Evolutionary conservation across 1,140 invertebrate genomes (phyloP).

Genomic region (Drosophila simulans): DNA sequence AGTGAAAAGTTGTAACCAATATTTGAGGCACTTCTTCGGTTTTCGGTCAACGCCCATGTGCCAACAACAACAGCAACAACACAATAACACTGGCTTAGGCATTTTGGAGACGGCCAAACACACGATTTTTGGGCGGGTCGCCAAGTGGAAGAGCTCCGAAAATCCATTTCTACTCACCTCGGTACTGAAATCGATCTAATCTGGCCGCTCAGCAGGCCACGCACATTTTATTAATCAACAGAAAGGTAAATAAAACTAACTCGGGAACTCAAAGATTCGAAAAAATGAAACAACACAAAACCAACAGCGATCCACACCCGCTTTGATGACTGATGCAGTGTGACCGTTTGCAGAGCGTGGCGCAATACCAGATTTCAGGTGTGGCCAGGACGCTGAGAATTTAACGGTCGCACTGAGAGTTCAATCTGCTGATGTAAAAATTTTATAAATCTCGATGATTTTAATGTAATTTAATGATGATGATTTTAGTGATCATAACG

Average conservation of each 20-base stretch:
- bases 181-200: constrained; percentile 14
- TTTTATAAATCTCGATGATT: no score
- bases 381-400: neutral
- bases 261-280: constrained; percentile 38
- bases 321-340: constrained; percentile 37
- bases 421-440: no score
- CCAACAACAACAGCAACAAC: constrained; percentile 64
- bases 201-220: constrained; percentile 13
- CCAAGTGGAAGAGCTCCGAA: constrained; percentile 1
- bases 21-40: constrained; percentile 18
- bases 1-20: neutral
- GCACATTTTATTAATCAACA: constrained; percentile 37
- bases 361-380: neutral
- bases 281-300: constrained; percentile 52
- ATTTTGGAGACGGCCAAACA: constrained; percentile 59
- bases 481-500: no score
- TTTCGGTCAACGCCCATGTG: constrained; percentile 83
- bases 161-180: constrained; percentile 15
- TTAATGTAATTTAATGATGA: no score
- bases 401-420: neutral
- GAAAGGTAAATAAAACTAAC: constrained; percentile 45
- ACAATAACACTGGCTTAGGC: constrained; percentile 75
- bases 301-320: constrained; percentile 52
- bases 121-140: constrained; percentile 73
- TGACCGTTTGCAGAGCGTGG: neutral